Conservation (phyloP, 2,797 vertebrate genomes). For the Neosalanx taihuensis region DNA sequence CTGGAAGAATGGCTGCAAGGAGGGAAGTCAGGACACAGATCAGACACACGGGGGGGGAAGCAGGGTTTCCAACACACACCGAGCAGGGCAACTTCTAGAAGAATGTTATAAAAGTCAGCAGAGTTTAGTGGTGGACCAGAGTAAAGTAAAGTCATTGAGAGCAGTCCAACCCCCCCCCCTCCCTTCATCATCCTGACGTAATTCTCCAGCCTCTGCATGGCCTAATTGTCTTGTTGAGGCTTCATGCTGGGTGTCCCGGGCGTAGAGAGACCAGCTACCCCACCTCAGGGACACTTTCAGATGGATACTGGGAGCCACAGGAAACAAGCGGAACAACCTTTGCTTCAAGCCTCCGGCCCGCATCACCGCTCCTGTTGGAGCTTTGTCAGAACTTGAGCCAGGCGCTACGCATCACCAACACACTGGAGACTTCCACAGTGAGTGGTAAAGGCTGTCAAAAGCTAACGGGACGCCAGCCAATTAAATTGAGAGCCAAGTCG, state of each 20-base stretch:
- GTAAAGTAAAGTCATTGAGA: conserved; percentile 28
- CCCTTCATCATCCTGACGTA: conserved; percentile 23
- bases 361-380: too few relatives aligned
- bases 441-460: too few relatives aligned
- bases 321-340: too few relatives aligned
- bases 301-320: too few relatives aligned
- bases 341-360: too few relatives aligned
- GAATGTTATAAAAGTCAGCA: too few relatives aligned
- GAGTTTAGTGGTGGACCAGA: conserved; percentile 3
- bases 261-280: neutral
- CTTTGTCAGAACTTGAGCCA: neutral
- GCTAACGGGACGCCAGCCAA: neutral
- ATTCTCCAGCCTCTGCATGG: conserved; percentile 34
- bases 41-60: neutral
- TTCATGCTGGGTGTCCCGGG: neutral
- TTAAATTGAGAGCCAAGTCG: neutral
- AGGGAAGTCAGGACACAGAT: conserved; percentile 32
- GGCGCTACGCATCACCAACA: neutral
- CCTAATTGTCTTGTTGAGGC: conserved; percentile 36
- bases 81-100: neutral
- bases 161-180: conserved; percentile 12
- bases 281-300: neutral
- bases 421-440: too few relatives aligned
- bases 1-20: conserved; percentile 93
- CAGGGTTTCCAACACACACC: neutral